Base-by-base conservation (phyloP, 2,113 vertebrate genomes). In the Protomyctophum bolini region DNA sequence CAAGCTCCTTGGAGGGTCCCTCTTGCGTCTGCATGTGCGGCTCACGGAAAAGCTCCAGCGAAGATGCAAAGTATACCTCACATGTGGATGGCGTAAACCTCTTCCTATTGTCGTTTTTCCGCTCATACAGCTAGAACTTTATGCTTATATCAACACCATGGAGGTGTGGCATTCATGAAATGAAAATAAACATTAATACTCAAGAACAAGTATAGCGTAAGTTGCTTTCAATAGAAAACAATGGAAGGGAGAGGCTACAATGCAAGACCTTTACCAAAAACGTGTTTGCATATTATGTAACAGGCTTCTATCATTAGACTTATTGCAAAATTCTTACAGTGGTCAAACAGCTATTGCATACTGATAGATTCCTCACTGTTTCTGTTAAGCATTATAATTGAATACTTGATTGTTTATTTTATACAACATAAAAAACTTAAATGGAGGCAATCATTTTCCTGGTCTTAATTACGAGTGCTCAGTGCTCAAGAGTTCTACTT, bases 71-170 rank as follows among this genome's bases (percentile, higher is more conserved):
- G 70, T 66, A 57, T 55, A 66, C 65, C 50, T 4, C 62, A 69
- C 56, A 81, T 58, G 77, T 76, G 63, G 48, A 79, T 77, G 72
- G 33, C 6, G 54, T 72, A 61, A 72, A 5, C 58, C 0, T 5
- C 58, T 65, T 79, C 79, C 80, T 87, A 72, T 73, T 91, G 79
- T 86, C 78, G 64, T 58, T 66, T 79, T 90, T 93, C 89, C 82
- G 46, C 28, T 67, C 58, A 79, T 75, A 75, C 68, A 79, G 10
- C 49, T 14, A 56, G 49, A 45, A 15, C 21, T 41, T 75, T 67
- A 75, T 84, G 66, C 71, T 75, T 52, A 48, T 21, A 68, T 63
- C 60, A 21, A 49, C 56, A 50, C 41, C 48, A 57, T 15, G 48
- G 70, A 56, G 67, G 64, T 29, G 12, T 14, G 14, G 21, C 8